Base-by-base conservation (phyloP, 2,113 vertebrate species). In the Tupaia tana region DNA sequence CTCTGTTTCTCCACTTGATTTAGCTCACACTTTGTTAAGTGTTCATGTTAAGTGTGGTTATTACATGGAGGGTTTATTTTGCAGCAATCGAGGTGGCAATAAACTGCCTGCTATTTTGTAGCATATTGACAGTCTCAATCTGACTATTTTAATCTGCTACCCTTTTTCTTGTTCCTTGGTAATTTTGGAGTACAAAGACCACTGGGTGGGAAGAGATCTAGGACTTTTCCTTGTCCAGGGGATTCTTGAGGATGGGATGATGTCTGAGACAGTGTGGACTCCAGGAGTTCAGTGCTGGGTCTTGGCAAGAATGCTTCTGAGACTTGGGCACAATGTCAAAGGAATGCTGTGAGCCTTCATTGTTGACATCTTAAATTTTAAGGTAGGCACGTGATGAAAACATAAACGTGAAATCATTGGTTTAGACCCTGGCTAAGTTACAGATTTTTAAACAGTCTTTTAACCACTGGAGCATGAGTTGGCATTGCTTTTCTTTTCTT, bases 31-130 rank as follows among this genome's bases (percentile, higher is more conserved):
- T 14, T 13, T 31, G 18, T 58, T 93, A 43, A 43, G 43, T 43
- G 43, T 43, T 43, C 43, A 43, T 43, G 43, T 43, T 43, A 43
- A 43, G 95, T 56, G 31, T 90, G 58, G 0, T 0, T 94, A 75
- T 95, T 88, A 78, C 82, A 43, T 22, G 6, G 31, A 75, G 59
- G 59, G 61, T 82, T 95, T 84, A 69, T 78, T 79, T 87, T 84
- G 59, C 15, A 87, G 14, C 83, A 34, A 86, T 9, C 52, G 78
- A 80, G 59, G 67, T 52, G 66, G 59, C 61, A 79, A 0, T 74
- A 78, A 81, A n/a, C 12, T 70, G 43, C 22, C 64, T 71, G 91
- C 20, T 52, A 12, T n/a, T 43, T 80, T 18, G 70, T 70, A 64
- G 67, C 61, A 61, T 19, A 77, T 29, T 24, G 71, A 9, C 19